These are phyloP conservation scores for Acanthurus lineatus DNA, from an alignment of 2,797 vertebrate species.

Conservation along the genomic window DNA sequence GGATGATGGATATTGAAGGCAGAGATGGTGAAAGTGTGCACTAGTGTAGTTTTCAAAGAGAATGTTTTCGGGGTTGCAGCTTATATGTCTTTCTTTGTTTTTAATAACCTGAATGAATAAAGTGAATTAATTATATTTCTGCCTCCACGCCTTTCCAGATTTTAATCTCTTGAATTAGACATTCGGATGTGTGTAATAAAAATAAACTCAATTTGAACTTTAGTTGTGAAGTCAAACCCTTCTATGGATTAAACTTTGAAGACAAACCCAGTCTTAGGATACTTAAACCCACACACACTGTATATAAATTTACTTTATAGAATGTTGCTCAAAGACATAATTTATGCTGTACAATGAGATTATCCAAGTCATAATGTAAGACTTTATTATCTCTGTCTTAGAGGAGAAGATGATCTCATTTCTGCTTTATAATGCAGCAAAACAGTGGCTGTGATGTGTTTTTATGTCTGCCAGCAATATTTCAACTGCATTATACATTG, in stretches of 20 bases:
- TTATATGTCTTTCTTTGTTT: not conserved
- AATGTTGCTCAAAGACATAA: constrained; percentile 9
- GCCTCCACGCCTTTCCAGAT: not conserved
- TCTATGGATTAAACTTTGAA: constrained; percentile 16
- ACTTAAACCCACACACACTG: not conserved
- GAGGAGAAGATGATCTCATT: constrained; percentile 47
- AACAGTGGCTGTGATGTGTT: constrained; percentile 44
- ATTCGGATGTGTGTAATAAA: not conserved
- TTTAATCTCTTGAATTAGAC: constrained; percentile 13
- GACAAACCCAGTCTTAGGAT: not conserved
- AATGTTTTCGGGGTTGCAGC: not conserved
- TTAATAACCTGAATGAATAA: not conserved
- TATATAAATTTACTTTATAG: constrained; percentile 12
- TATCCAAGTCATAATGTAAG: constrained; percentile 28
- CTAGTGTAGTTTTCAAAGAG: too few species aligned
- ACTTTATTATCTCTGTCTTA: constrained; percentile 29
- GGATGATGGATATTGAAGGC: not conserved
- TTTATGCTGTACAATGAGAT: constrained; percentile 34
- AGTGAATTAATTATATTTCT: not conserved
- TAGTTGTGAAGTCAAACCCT: constrained; percentile 4
- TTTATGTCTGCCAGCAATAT: constrained; percentile 55
- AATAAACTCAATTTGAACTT: not conserved
- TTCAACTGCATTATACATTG: constrained; percentile 56
- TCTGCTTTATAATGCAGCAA: constrained; percentile 42
- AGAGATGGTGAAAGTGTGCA: not conserved